Conservation (phyloP, 1,140 invertebrate species). For the Achatina immaculata region DNA sequence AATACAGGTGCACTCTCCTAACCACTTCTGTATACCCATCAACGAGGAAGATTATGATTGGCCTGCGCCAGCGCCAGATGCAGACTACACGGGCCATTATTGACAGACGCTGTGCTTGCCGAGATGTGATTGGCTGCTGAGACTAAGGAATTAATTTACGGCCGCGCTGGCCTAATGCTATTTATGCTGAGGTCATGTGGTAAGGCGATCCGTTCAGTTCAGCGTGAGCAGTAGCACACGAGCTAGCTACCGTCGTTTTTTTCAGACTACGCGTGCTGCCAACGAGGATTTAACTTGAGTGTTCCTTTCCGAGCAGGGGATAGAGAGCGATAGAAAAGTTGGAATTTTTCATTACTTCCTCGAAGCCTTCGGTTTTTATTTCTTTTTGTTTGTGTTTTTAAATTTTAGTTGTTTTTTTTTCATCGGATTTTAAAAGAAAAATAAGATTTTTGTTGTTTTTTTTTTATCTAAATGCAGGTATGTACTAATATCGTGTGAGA, state of each 20-base stretch:
- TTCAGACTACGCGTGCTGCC: conserved; percentile 32
- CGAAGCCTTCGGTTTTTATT: conserved; percentile 24
- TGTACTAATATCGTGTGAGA: conserved; percentile 43
- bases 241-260: conserved; percentile 40
- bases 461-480: conserved; percentile 52
- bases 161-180: conserved; percentile 44
- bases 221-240: conserved; percentile 35
- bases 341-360: conserved; percentile 17
- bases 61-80: conserved; percentile 39
- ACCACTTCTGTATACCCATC: background rate
- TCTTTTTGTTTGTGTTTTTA: conserved; percentile 36
- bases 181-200: conserved; percentile 49
- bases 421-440: conserved; percentile 35
- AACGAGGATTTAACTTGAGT: conserved; percentile 17
- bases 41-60: conserved; percentile 31
- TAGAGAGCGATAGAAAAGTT: conserved; percentile 21
- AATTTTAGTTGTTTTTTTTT: too few relatives aligned
- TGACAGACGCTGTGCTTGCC: conserved; percentile 36
- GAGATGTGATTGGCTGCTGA: conserved; percentile 46
- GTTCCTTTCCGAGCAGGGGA: conserved; percentile 6
- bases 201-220: conserved; percentile 44
- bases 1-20: background rate
- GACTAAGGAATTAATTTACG: conserved; percentile 49
- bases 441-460: too few relatives aligned
- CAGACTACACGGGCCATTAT: conserved; percentile 37